Evolutionary conservation across 2,113 vertebrate species (phyloP).

Genomic region (Serranochromis macrocephalus): DNA sequence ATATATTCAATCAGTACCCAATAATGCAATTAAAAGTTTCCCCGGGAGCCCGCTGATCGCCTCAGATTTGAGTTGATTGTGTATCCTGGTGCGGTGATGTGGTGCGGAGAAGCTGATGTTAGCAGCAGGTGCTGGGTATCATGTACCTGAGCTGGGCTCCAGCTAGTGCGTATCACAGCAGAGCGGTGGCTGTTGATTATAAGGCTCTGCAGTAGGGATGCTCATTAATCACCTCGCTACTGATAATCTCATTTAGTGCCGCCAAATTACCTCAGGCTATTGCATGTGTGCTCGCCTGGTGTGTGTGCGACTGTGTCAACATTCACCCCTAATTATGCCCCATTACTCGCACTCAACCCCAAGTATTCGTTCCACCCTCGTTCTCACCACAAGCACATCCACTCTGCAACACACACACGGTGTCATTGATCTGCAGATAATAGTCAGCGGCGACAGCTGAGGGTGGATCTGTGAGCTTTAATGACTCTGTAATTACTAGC

Average conservation of each 20-base stretch:
- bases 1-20: not conserved
- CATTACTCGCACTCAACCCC: slow-evolving; percentile 46
- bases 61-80: not conserved
- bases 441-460: not conserved
- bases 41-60: not conserved
- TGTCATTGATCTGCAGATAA: slow-evolving; percentile 41
- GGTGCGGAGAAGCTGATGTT: slow-evolving; percentile 7
- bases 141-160: slow-evolving; percentile 13
- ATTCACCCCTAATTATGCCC: slow-evolving; percentile 48
- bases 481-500: slow-evolving; percentile 39
- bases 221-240: slow-evolving; percentile 59
- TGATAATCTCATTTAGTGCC: slow-evolving; percentile 62
- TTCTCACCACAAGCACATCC: not conserved
- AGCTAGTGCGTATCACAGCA: slow-evolving; percentile 24
- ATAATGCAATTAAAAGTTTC: not conserved
- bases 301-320: slow-evolving; percentile 21
- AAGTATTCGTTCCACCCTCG: not conserved
- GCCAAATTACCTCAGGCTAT: slow-evolving; percentile 54
- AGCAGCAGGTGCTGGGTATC: slow-evolving; percentile 28
- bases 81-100: not conserved
- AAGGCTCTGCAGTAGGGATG: slow-evolving; percentile 41
- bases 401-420: not conserved
- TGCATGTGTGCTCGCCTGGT: not conserved
- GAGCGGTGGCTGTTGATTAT: slow-evolving; percentile 39
- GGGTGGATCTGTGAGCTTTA: slow-evolving; percentile 29